Conservation (phyloP, 2,797 vertebrate genomes). For the Eupleurogrammus muticus region DNA sequence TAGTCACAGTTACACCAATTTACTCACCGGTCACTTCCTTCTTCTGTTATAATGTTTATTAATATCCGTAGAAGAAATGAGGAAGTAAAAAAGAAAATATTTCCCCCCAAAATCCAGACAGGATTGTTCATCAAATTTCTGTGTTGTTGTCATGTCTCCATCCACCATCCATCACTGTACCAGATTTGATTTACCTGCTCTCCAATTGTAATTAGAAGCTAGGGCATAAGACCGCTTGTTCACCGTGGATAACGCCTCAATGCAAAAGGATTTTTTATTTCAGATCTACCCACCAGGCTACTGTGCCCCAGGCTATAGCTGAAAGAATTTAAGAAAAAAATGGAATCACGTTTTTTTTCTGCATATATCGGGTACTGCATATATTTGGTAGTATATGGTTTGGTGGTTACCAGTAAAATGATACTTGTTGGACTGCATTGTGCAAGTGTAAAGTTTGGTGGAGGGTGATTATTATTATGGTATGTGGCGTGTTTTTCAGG, state of each 20-base stretch:
- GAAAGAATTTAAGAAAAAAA: too few relatives aligned
- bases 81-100: neutral
- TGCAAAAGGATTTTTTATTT: conserved; percentile 56
- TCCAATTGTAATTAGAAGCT: conserved; percentile 50
- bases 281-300: conserved; percentile 49
- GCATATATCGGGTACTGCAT: too few relatives aligned
- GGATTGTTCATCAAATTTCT: conserved; percentile 3
- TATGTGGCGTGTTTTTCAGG: too few relatives aligned
- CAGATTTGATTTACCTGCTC: neutral
- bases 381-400: too few relatives aligned
- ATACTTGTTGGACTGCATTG: too few relatives aligned
- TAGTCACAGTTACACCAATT: conserved; percentile 52
- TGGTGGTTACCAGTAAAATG: too few relatives aligned
- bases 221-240: conserved; percentile 37
- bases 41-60: neutral
- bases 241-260: conserved; percentile 50
- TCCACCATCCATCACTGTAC: conserved; percentile 23
- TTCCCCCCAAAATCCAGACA: neutral
- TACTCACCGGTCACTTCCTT: conserved; percentile 38
- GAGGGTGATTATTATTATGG: too few relatives aligned
- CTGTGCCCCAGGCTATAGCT: conserved; percentile 43
- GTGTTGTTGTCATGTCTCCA: neutral
- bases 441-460: too few relatives aligned
- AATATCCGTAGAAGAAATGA: neutral
- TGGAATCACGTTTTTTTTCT: too few relatives aligned